These are phyloP conservation scores for Halcyon senegalensis DNA, from an alignment of 2,113 vertebrate species.

Conservation along the genomic window DNA sequence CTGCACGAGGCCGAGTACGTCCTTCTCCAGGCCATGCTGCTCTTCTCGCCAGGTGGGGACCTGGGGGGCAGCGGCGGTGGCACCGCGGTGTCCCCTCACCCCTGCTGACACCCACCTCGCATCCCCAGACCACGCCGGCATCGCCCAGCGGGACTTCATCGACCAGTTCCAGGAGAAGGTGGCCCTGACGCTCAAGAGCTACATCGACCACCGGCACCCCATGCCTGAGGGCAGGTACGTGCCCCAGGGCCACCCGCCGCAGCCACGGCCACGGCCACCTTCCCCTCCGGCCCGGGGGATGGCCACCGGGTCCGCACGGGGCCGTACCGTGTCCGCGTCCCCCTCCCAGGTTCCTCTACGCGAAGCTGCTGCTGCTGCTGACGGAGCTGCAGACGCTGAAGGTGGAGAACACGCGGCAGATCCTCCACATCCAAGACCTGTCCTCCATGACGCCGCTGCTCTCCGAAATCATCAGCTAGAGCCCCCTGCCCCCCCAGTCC, in stretches of 20 bases:
- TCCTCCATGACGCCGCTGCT: slow-evolving; percentile 70
- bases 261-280: rapidly evolving
- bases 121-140: slow-evolving; percentile 37
- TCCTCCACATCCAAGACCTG: slow-evolving; percentile 71
- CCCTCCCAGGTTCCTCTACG: slow-evolving; percentile 69
- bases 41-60: slow-evolving; percentile 81
- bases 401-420: slow-evolving; percentile 55
- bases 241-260: rapidly evolving
- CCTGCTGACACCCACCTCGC: rapidly evolving
- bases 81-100: rapidly evolving
- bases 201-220: slow-evolving; percentile 55
- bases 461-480: slow-evolving; percentile 75
- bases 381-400: slow-evolving; percentile 73
- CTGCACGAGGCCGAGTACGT: slow-evolving; percentile 80
- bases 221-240: slow-evolving; percentile 25
- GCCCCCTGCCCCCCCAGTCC: background rate
- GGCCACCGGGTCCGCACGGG: rapidly evolving
- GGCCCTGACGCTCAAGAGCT: slow-evolving; percentile 69
- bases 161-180: slow-evolving; percentile 68
- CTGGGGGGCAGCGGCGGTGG: rapidly evolving
- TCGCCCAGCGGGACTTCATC: slow-evolving; percentile 13
- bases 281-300: rapidly evolving
- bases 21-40: slow-evolving; percentile 77
- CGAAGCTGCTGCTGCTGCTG: slow-evolving; percentile 72
- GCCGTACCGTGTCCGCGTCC: rapidly evolving